Evolutionary conservation across 2,797 vertebrate species (phyloP).

Genomic region (Sebastes itinus): DNA sequence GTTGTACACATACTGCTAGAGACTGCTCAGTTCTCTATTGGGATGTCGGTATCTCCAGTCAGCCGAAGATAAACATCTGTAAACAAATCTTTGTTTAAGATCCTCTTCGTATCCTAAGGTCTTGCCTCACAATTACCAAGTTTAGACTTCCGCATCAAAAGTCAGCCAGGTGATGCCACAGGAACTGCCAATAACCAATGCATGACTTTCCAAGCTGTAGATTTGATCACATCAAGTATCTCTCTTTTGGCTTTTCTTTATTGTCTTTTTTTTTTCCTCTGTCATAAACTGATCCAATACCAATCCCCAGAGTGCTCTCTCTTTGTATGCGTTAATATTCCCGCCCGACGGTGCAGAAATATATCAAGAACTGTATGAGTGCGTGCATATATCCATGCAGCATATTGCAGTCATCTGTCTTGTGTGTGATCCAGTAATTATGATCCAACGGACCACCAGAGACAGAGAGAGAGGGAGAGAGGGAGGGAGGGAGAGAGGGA

Average conservation of each 20-base stretch:
- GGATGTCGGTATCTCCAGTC: neutral
- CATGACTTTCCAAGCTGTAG: neutral
- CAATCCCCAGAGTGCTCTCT: neutral
- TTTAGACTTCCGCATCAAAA: neutral
- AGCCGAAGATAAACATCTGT: neutral
- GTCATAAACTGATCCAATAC: neutral
- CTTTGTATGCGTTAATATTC: neutral
- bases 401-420: conserved; percentile 42
- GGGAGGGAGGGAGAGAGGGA: neutral
- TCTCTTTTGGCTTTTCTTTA: neutral
- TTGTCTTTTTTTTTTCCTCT: neutral
- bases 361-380: neutral
- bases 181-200: neutral
- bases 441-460: conserved; percentile 4
- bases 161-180: neutral
- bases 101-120: neutral
- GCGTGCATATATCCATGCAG: neutral
- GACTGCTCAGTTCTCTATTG: neutral
- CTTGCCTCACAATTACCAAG: neutral
- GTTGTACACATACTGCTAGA: neutral
- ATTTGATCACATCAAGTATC: neutral
- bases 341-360: neutral
- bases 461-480: neutral
- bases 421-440: conserved; percentile 23
- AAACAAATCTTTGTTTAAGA: neutral